These are phyloP conservation scores for Poeciliopsis prolifica DNA, from an alignment of 2,113 vertebrate genomes.

Conservation along the genomic window DNA sequence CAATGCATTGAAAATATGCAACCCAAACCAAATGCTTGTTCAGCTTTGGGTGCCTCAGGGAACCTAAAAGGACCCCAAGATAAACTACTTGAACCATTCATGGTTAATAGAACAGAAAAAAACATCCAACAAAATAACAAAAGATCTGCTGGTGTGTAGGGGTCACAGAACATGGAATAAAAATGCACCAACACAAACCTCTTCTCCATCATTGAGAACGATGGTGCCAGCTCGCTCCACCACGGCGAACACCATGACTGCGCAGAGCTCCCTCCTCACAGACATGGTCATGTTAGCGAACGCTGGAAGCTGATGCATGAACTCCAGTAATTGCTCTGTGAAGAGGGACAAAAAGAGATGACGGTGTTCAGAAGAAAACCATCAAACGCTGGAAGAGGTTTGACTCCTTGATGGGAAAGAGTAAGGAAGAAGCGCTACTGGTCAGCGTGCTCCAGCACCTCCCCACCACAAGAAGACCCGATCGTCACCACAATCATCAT, in stretches of 20 bases:
- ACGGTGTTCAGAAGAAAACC: conserved; percentile 14
- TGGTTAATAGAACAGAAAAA: conserved; percentile 73
- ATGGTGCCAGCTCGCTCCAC: conserved; percentile 96
- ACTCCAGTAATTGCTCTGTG: conserved; percentile 98
- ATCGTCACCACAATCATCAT: conserved; percentile 28
- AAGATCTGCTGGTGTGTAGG: conserved; percentile 40
- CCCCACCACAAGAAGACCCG: conserved; percentile 7
- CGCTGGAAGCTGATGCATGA: conserved; percentile 98
- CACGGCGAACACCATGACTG: conserved; percentile 98
- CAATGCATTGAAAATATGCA: conserved; percentile 12
- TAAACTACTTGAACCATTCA: conserved; percentile 47
- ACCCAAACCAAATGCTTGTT: conserved; percentile 39
- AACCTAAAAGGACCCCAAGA: conserved; percentile 8
- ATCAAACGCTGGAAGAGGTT: conserved; percentile 13
- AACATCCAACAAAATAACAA: conserved; percentile 53
- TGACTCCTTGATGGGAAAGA: conserved; percentile 5
- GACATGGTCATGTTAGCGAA: conserved; percentile 99
- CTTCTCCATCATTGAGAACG: conserved; percentile 97
- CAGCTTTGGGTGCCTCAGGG: conserved; percentile 48
- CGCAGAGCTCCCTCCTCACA: conserved; percentile 95
- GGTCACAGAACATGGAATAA: conserved; percentile 20
- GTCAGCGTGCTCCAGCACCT: neutral
- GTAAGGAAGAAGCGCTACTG: conserved; percentile 15
- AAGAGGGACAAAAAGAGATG: conserved; percentile 52
- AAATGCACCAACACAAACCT: conserved; percentile 81